phyloP scores from a whole-genome alignment of 1,140 invertebrate genomes.

The Brachystomella parvula region DNA sequence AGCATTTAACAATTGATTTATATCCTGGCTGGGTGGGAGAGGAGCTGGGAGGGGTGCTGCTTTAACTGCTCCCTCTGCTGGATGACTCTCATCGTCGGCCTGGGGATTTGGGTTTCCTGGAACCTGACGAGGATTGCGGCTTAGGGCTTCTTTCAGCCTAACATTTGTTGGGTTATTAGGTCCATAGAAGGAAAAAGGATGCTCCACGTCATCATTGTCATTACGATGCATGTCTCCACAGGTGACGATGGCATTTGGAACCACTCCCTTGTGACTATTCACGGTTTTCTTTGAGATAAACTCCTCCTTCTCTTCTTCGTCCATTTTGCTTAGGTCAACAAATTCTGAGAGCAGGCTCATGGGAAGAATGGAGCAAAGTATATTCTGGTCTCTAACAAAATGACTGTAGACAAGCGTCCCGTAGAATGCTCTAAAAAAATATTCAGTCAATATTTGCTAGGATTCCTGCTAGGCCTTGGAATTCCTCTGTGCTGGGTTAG shows the following conservation, averaged over 20 bases:
- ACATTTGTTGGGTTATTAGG: not conserved
- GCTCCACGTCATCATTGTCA: not conserved
- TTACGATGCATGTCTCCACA: conserved; percentile 6
- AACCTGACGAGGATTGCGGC: not conserved
- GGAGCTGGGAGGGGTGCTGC: not conserved
- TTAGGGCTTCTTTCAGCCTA: not conserved
- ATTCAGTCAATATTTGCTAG: not conserved
- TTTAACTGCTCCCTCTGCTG: too few relatives aligned
- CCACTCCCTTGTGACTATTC: not conserved
- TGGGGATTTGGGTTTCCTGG: not conserved
- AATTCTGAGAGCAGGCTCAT: not conserved
- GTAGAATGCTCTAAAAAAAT: not conserved
- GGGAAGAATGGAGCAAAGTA: not conserved
- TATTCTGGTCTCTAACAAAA: not conserved
- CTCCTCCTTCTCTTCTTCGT: conserved; percentile 2
- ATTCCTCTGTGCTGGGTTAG: too few relatives aligned
- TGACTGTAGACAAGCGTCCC: not conserved
- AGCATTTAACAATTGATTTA: not conserved
- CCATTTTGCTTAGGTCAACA: not conserved
- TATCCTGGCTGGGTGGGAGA: not conserved
- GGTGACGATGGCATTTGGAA: not conserved
- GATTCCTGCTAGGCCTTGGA: too few relatives aligned
- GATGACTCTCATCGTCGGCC: too few relatives aligned
- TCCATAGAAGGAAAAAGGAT: not conserved
- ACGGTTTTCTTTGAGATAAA: not conserved